Conservation (phyloP, 2,797 vertebrate genomes). For the Anabas testudineus region DNA sequence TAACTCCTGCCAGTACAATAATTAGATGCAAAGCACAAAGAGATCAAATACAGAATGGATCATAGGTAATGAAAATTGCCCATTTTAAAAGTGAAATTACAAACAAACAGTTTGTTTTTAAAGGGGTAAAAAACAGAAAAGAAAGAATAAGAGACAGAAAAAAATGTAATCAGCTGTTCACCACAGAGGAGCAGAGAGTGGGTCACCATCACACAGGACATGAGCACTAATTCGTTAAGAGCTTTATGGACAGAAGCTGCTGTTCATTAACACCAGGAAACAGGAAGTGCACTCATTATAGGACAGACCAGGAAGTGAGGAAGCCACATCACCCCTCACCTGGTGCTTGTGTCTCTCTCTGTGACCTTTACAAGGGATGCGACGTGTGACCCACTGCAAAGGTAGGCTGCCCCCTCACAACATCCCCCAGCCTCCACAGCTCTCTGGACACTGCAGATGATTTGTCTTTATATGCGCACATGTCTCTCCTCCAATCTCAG, state of each 20-base stretch:
- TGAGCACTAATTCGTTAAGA: slow-evolving; percentile 21
- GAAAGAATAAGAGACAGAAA: neutral
- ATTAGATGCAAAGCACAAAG: slow-evolving; percentile 13
- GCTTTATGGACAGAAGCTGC: slow-evolving; percentile 27
- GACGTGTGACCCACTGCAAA: slow-evolving; percentile 99
- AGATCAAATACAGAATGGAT: slow-evolving; percentile 9
- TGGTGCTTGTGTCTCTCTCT: slow-evolving; percentile 96
- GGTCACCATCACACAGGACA: slow-evolving; percentile 16
- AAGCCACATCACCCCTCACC: slow-evolving; percentile 84
- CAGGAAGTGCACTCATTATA: slow-evolving; percentile 62
- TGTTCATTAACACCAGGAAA: slow-evolving; percentile 42
- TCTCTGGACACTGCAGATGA: slow-evolving; percentile 82
- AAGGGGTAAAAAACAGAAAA: neutral
- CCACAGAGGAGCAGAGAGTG: slow-evolving; percentile 16
- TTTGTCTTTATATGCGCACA: neutral
- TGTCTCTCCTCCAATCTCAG: slow-evolving; percentile 10
- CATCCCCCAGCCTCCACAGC: slow-evolving; percentile 71
- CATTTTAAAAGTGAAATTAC: neutral
- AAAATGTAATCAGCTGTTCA: neutral
- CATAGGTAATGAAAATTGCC: neutral
- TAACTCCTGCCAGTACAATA: slow-evolving; percentile 12
- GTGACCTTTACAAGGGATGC: slow-evolving; percentile 97
- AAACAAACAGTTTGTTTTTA: neutral
- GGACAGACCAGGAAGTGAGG: slow-evolving; percentile 52
- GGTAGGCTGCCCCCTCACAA: slow-evolving; percentile 88